Percentiles rank a stretch among this genome's conserved stretches.
Evolutionary conservation across 1,140 invertebrate genomes (phyloP).

Genomic region (Trypoxylus dichotomus): DNA sequence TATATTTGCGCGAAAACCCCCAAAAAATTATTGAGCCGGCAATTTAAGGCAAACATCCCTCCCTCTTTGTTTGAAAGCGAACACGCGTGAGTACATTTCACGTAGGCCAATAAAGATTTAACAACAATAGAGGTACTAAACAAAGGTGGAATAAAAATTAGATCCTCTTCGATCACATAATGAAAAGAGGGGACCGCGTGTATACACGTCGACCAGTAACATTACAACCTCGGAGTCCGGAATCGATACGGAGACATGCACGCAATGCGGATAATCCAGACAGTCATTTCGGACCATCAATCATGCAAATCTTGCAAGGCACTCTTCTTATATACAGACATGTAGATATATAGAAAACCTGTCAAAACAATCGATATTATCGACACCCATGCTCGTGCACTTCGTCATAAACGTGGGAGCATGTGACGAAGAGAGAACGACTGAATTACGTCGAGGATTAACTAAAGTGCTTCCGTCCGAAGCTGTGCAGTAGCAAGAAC

Average conservation of each 20-base stretch:
- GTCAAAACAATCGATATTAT: slow-evolving; percentile 25
- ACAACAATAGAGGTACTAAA: not conserved
- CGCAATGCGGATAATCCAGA: slow-evolving; percentile 47
- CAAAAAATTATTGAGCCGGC: not conserved
- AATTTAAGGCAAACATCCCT: not conserved
- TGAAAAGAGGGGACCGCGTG: slow-evolving; percentile 35
- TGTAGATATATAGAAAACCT: slow-evolving; percentile 26
- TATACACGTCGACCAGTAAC: slow-evolving; percentile 37
- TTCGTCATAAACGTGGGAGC: not conserved
- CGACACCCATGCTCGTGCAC: not conserved
- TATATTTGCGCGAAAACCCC: not conserved
- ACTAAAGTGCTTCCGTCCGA: not conserved
- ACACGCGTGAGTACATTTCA: slow-evolving; percentile 30
- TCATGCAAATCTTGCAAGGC: slow-evolving; percentile 44
- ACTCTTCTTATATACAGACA: slow-evolving; percentile 32
- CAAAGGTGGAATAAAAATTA: slow-evolving; percentile 26
- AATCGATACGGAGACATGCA: slow-evolving; percentile 46
- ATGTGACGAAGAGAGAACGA: not conserved
- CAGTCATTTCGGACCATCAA: slow-evolving; percentile 45
- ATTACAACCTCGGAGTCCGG: not conserved
- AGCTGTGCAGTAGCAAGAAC: not conserved
- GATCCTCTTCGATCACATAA: slow-evolving; percentile 36
- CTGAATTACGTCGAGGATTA: not conserved
- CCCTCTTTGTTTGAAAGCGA: slow-evolving; percentile 24
- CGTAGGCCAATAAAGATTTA: not conserved